Base-by-base conservation (phyloP, 2,113 vertebrate genomes). In the Motacilla tschutschensis region DNA sequence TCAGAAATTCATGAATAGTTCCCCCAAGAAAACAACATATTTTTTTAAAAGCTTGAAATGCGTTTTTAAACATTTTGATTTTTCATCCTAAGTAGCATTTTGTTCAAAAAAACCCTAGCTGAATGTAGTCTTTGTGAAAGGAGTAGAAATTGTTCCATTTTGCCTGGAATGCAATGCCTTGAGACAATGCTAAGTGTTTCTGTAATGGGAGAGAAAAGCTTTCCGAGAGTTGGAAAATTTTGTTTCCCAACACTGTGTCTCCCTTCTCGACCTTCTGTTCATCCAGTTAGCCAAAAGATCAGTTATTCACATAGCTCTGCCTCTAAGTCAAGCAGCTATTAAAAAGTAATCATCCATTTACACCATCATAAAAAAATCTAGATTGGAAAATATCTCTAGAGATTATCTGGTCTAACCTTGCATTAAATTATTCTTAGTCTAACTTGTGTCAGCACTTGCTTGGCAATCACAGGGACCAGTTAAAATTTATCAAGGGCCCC, bases 1-100 rank as follows among this genome's bases (percentile, higher is more conserved):
- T 94, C 93, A 93, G 89, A 93, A 95, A 94, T 89, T 94, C 76
- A 90, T 90, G 85, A 94, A 88, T 89, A 82, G 87, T 64, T 89
- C 85, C 89, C 85, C 79, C 91, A 89, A 90, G 94, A 93, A 92
- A 94, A 88, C 64, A 93, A 85, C 76, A 82, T 55, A 65, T 89
- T 91, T 89, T 90, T 90, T 86, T 38, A 55, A 79, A 90, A 93
- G 82, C 57, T 75, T 85, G 62, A 93, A 88, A 87, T 87, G 60
- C 3, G 20, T 89, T 93, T 93, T 93, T 80, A 89, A 94, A 93
- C 57, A 79, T 85, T 93, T 92, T 85, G 89, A 86, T 93, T 94
- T 88, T 89, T 95, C 82, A 83, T 93, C 64, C 57, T 77, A 76
- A 90, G 67, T 79, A 93, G 33, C 51, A 57, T 79, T 95, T 87